phyloP scores from a whole-genome alignment of 2,888 invertebrate species.

The Crematogaster levior region DNA sequence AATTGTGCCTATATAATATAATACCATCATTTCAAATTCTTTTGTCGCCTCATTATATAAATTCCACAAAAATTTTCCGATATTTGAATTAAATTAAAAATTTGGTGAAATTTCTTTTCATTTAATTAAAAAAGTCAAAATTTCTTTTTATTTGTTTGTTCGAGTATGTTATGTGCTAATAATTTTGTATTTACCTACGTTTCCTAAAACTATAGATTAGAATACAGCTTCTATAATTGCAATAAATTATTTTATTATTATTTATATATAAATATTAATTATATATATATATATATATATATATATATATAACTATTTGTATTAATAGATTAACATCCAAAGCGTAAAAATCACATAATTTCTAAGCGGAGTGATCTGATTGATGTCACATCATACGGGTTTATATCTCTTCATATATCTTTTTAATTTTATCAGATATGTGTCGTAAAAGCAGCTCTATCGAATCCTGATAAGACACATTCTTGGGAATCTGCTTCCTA shows the following conservation, averaged over 20 bases:
- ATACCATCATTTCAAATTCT: background rate
- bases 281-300: background rate
- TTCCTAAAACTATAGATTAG: background rate
- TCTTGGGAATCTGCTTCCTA: slow-evolving; percentile 48
- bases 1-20: background rate
- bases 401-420: background rate
- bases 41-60: background rate
- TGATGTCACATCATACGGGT: background rate
- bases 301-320: background rate
- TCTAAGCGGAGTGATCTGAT: background rate
- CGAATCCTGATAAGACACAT: slow-evolving; percentile 51
- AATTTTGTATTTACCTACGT: background rate
- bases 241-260: background rate
- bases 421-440: slow-evolving; percentile 35
- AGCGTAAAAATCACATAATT: background rate
- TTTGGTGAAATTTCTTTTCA: too few relatives aligned
- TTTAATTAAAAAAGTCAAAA: too few relatives aligned
- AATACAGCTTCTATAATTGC: background rate
- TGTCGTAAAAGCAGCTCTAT: slow-evolving; percentile 39
- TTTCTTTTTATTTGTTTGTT: background rate
- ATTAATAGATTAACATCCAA: background rate
- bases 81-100: slow-evolving; percentile 1
- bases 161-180: background rate
- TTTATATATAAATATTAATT: too few relatives aligned
- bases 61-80: background rate